Percentiles rank a stretch among this genome's conserved stretches.
Evolutionary conservation across 2,888 invertebrate genomes (phyloP).

Genomic region (Hirtodrosophila histrioides): DNA sequence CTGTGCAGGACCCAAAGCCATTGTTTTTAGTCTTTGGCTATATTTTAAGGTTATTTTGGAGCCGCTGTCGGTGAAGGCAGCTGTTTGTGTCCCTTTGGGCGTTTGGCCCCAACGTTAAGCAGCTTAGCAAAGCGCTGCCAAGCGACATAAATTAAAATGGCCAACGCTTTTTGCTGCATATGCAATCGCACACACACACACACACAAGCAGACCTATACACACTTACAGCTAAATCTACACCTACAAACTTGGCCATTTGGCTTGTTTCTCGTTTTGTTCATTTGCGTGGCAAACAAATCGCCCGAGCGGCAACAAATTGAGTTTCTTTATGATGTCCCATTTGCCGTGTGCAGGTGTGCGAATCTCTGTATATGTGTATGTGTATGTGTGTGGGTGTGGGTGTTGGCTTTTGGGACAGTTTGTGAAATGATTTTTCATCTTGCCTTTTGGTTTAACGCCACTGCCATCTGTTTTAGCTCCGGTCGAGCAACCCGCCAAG

Average conservation of each 20-base stretch:
- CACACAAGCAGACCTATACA: slow-evolving; percentile 22
- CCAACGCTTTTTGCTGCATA: slow-evolving; percentile 71
- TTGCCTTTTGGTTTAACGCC: slow-evolving; percentile 50
- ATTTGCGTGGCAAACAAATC: slow-evolving; percentile 79
- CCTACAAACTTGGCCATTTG: slow-evolving; percentile 38
- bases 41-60: slow-evolving; percentile 74
- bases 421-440: slow-evolving; percentile 78
- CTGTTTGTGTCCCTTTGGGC: slow-evolving; percentile 37
- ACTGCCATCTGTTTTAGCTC: slow-evolving; percentile 67
- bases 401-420: slow-evolving; percentile 67
- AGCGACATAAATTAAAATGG: slow-evolving; percentile 77
- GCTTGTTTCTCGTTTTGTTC: slow-evolving; percentile 66
- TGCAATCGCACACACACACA: slow-evolving; percentile 47
- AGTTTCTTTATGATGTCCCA: slow-evolving; percentile 80
- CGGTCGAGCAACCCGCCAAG: slow-evolving; percentile 43
- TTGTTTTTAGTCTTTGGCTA: slow-evolving; percentile 75
- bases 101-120: slow-evolving; percentile 63
- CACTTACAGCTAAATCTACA: slow-evolving; percentile 20
- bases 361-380: slow-evolving; percentile 31
- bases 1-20: slow-evolving; percentile 55
- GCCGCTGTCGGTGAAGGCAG: slow-evolving; percentile 32
- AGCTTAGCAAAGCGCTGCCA: slow-evolving; percentile 72
- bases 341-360: slow-evolving; percentile 63
- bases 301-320: slow-evolving; percentile 79
- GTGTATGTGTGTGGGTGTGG: slow-evolving; percentile 25